Percentiles rank a stretch among this genome's conserved stretches.
phyloP scores from a whole-genome alignment of 2,888 invertebrate species.

The Eilema sororculum region DNA sequence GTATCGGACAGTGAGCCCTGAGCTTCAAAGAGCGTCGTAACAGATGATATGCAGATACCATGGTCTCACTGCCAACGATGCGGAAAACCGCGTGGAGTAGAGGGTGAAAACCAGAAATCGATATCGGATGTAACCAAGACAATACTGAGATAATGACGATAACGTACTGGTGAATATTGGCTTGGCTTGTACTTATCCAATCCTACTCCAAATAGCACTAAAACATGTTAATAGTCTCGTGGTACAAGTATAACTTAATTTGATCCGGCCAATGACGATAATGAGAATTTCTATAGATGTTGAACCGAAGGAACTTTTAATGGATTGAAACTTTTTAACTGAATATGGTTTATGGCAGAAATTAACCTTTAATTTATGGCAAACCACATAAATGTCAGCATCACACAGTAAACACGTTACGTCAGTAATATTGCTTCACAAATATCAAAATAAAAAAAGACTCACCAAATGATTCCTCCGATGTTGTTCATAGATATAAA shows the following conservation, averaged over 20 bases:
- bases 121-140: no score
- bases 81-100: no score
- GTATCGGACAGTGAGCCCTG: no score
- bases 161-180: no score
- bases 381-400: background rate
- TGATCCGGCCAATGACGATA: background rate
- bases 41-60: no score
- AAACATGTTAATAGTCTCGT: no score
- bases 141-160: no score
- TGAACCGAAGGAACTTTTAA: background rate
- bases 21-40: no score
- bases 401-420: background rate
- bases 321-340: background rate
- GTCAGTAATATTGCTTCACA: background rate
- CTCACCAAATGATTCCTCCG: conserved; percentile 53
- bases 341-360: background rate
- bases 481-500: conserved; percentile 42
- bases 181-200: no score
- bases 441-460: conserved; percentile 21
- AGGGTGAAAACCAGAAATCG: no score
- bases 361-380: background rate
- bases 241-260: background rate
- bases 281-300: background rate
- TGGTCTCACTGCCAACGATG: no score
- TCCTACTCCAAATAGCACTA: no score